phyloP scores from a whole-genome alignment of 2,888 invertebrate genomes.

The Tryphoninae sp. region DNA sequence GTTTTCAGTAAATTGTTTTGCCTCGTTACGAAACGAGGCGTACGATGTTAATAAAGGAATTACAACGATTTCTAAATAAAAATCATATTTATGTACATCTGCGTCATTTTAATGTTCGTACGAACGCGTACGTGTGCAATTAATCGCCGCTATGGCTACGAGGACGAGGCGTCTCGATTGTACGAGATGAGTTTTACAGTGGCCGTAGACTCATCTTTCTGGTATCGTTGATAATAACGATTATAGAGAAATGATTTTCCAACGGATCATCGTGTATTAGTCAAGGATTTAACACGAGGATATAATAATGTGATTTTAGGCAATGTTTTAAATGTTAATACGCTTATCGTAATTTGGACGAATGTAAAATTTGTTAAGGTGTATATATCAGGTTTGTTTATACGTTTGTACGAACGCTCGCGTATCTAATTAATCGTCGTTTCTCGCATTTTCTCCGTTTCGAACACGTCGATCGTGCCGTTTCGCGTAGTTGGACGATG shows the following conservation, averaged over 20 bases:
- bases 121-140: too few species aligned
- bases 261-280: not conserved
- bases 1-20: too few species aligned
- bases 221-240: not conserved
- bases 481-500: slow-evolving; percentile 7
- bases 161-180: slow-evolving; percentile 33
- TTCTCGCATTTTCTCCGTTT: slow-evolving; percentile 31
- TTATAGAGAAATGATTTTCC: not conserved
- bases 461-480: slow-evolving; percentile 2
- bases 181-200: slow-evolving; percentile 17
- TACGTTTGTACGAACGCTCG: not conserved
- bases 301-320: not conserved
- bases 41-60: too few species aligned
- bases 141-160: not conserved
- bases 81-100: too few species aligned
- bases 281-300: not conserved
- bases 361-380: not conserved
- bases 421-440: slow-evolving; percentile 8
- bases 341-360: too few species aligned
- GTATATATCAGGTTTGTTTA: slow-evolving; percentile 12
- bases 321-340: not conserved
- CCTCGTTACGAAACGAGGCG: too few species aligned
- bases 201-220: not conserved
- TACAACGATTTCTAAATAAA: too few species aligned
- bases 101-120: too few species aligned